These are phyloP conservation scores for Cathartes aura DNA, from an alignment of 2,113 vertebrate species.

Conservation along the genomic window DNA sequence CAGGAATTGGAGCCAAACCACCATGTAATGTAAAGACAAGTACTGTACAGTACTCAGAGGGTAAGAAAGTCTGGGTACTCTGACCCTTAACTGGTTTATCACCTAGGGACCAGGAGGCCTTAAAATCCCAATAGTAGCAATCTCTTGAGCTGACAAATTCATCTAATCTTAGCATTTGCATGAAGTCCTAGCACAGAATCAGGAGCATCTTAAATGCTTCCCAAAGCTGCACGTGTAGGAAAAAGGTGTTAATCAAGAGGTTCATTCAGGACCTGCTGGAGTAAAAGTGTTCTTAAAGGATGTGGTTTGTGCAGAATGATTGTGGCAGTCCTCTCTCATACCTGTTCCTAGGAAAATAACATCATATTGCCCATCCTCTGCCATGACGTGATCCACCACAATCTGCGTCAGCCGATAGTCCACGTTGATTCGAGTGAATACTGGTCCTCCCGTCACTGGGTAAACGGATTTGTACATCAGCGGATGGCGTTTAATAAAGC, in stretches of 20 bases:
- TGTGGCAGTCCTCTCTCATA: conserved; percentile 26
- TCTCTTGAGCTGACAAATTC: background rate
- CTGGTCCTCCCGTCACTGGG: conserved; percentile 83
- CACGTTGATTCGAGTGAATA: conserved; percentile 89
- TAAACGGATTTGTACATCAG: conserved; percentile 88
- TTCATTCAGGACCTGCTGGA: background rate
- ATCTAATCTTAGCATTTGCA: background rate
- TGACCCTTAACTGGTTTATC: background rate
- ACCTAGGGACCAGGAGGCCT: background rate
- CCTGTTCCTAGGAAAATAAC: conserved; percentile 98
- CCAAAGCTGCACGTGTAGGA: background rate
- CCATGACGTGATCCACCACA: conserved; percentile 91
- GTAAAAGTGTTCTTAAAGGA: background rate
- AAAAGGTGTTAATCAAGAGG: background rate
- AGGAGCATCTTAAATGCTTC: background rate
- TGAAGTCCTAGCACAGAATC: background rate
- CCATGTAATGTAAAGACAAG: background rate
- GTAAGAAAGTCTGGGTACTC: background rate
- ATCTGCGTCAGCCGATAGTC: conserved; percentile 93
- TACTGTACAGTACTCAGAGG: background rate
- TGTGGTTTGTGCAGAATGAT: background rate
- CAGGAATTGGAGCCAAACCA: background rate
- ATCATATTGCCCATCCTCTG: conserved; percentile 95
- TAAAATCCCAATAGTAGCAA: background rate
- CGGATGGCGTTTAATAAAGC: conserved; percentile 90